Conservation (phyloP, 2,113 vertebrate genomes). For the Maccullochella peelii region DNA sequence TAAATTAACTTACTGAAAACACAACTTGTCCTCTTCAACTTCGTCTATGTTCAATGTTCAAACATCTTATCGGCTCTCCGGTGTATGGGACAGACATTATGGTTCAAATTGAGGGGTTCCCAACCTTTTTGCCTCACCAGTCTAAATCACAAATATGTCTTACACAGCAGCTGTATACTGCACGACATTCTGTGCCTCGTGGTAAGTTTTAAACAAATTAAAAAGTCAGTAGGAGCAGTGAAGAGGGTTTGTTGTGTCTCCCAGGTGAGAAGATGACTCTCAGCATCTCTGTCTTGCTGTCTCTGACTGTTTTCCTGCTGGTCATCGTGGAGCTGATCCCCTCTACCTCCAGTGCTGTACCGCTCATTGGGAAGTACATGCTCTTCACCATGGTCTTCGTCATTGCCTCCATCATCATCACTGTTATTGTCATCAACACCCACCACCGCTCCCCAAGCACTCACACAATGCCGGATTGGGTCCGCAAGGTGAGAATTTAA, state of each 20-base stretch:
- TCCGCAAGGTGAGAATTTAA: slow-evolving; percentile 88
- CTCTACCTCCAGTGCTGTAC: slow-evolving; percentile 96
- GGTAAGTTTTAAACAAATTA: neutral
- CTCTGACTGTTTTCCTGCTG: slow-evolving; percentile 96
- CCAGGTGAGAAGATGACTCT: slow-evolving; percentile 99
- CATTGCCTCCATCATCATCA: slow-evolving; percentile 97
- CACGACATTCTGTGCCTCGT: neutral
- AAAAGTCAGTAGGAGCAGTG: neutral
- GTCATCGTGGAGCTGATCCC: slow-evolving; percentile 98
- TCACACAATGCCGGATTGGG: slow-evolving; percentile 95
- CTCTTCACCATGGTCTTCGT: slow-evolving; percentile 99
- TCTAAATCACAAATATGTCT: neutral
- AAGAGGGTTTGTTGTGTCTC: slow-evolving; percentile 27
- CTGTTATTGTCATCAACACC: slow-evolving; percentile 96
- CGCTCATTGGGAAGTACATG: slow-evolving; percentile 98
- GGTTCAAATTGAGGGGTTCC: neutral
- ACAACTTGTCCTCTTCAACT: neutral
- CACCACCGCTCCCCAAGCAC: slow-evolving; percentile 98
- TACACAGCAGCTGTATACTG: neutral
- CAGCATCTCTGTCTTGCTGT: slow-evolving; percentile 95
- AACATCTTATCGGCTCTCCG: neutral
- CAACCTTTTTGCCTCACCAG: neutral
- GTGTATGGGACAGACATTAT: neutral
- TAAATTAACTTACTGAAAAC: neutral
- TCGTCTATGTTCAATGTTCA: neutral